A percentile compares a stretch with the other conserved stretches of the same genome.
phyloP scores from a whole-genome alignment of 1,140 invertebrate species.

The Oncopodura yosiiana region DNA sequence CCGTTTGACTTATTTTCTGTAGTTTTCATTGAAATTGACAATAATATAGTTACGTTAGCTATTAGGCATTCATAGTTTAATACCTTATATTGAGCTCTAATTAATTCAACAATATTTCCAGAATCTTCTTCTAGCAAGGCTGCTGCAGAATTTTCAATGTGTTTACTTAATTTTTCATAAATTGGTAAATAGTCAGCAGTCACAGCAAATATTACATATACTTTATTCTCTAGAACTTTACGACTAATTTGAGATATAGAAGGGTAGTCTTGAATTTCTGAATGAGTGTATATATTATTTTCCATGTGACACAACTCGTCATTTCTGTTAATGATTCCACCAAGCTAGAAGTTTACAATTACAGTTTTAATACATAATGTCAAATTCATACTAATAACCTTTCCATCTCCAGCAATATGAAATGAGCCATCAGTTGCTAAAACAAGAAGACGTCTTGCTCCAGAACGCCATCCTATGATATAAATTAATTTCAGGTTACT shows the following conservation, averaged over 20 bases:
- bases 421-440: conserved; percentile 51
- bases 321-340: conserved; percentile 86
- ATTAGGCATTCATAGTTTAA: too few species aligned
- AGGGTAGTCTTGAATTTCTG: conserved; percentile 57
- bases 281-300: conserved; percentile 65
- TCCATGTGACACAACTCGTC: conserved; percentile 80
- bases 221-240: conserved; percentile 30
- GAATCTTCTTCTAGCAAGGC: conserved; percentile 12
- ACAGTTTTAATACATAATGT: too few species aligned
- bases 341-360: conserved; percentile 78
- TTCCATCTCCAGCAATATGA: conserved; percentile 55
- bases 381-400: conserved; percentile 41
- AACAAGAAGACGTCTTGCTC: conserved; percentile 50
- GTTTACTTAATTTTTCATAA: conserved; percentile 18
- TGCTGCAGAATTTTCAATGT: conserved; percentile 14
- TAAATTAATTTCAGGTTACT: too few species aligned
- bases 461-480: conserved; percentile 43
- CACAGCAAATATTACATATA: conserved; percentile 20
- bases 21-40: too few species aligned
- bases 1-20: too few species aligned
- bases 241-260: conserved; percentile 48
- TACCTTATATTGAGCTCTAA: conserved; percentile 25
- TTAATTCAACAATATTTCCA: conserved; percentile 11
- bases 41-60: conserved; percentile 3
- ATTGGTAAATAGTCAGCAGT: conserved; percentile 1